Evolutionary conservation across 1,140 invertebrate species (phyloP), one percentile per base, ranked within the genome.

Genomic region (Zaprionus davidi): DNA sequence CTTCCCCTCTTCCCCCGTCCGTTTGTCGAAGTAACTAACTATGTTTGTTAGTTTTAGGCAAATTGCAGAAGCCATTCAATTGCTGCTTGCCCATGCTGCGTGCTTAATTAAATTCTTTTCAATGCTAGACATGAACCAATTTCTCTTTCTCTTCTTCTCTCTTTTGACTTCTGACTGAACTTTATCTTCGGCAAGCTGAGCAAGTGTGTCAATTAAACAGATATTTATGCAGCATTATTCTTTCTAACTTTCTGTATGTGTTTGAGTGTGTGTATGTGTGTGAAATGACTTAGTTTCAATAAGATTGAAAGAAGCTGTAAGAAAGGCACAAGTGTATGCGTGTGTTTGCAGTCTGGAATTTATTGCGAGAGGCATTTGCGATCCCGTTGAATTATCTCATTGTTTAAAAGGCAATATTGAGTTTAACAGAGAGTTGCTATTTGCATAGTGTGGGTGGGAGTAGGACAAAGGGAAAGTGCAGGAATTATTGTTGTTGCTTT

Each of bases 81-180:
- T 46, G 63, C 34, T 34, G 2, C 41, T 17, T 22, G 31, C 44
- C 12, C 28, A 49, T 17, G 17, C 53, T 60, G 76, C 71, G 46
- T 75, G 73, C 69, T 65, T 79, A 79, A 79, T 79, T 77, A 77
- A 79, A 79, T 79, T 73, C 78, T 68, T 77, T 77, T 77, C 74
- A 79, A 68, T 77, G 38, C 58, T 17, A 31, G 41, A 41, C 46
- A 49, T 63, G 59, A 75, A 57, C 20, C 49, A 44, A 46, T 46
- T 46, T 46, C 41, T 17, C 36, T 38, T 22, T 22, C 22, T 34
- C 49, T 13, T 11, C 2, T 4, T 44, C 24, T 65, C 28, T 6
- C n/a, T 58, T 41, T 28, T 7, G 55, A 15, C 22, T 46, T 20
- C 7, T 28, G 13, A 51, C 20, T 53, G 34, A 49, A 68, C 58